These are phyloP conservation scores for Riparia riparia DNA, from an alignment of 2,113 vertebrate species.

Conservation along the genomic window DNA sequence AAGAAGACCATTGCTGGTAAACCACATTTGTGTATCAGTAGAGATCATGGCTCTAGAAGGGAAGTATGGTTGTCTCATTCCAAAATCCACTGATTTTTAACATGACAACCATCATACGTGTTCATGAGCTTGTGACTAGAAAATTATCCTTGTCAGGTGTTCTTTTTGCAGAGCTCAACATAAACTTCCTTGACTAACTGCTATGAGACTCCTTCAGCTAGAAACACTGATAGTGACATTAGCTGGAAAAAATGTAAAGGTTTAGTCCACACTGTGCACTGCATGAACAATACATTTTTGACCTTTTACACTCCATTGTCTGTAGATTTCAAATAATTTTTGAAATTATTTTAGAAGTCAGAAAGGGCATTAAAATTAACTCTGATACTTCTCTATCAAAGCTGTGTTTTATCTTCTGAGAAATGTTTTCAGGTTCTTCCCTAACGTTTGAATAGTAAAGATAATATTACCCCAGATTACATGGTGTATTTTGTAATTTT, in stretches of 20 bases:
- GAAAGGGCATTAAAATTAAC: not conserved
- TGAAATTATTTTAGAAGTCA: not conserved
- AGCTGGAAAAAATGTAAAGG: not conserved
- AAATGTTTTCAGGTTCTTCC: not conserved
- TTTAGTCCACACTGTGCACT: no score
- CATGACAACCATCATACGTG: fast-evolving
- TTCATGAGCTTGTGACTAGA: not conserved
- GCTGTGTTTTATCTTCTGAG: not conserved
- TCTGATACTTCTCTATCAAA: not conserved
- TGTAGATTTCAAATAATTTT: not conserved
- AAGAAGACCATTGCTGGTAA: conserved; percentile 39
- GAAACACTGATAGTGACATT: not conserved
- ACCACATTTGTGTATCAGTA: not conserved
- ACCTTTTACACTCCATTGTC: not conserved
- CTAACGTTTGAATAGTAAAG: not conserved
- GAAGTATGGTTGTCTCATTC: not conserved
- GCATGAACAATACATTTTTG: not conserved
- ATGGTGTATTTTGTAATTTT: not conserved
- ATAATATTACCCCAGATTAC: not conserved
- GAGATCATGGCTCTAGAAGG: not conserved
- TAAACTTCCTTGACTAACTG: not conserved
- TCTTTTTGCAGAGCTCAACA: not conserved
- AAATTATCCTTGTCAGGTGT: not conserved
- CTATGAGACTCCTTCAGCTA: not conserved
- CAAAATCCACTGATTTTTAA: not conserved